Conservation (phyloP, 2,113 vertebrate species). For the Ciconia boyciana region DNA sequence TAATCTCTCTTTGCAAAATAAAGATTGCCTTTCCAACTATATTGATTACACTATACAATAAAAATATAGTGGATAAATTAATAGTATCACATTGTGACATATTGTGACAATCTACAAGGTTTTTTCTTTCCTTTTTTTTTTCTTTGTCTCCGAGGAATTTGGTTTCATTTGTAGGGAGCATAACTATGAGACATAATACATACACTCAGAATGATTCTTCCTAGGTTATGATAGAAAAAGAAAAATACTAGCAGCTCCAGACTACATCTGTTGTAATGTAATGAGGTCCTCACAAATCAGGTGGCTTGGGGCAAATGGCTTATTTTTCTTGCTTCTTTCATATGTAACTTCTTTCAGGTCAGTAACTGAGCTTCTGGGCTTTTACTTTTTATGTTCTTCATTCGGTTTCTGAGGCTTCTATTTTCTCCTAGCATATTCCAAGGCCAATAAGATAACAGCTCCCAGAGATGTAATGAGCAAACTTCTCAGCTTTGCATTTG, state of each 20-base stretch:
- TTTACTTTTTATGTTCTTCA: constrained; percentile 20
- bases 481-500: constrained; percentile 19
- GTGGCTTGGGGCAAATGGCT: neutral
- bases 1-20: neutral
- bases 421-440: constrained; percentile 15
- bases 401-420: constrained; percentile 10
- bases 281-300: neutral
- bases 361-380: constrained; percentile 27
- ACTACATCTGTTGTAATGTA: neutral
- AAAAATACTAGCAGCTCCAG: neutral
- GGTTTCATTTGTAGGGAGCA: neutral
- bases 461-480: constrained; percentile 21
- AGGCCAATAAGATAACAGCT: constrained; percentile 15
- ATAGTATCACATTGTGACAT: neutral
- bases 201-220: neutral
- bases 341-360: constrained; percentile 24
- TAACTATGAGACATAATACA: neutral
- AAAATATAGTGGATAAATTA: neutral
- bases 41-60: neutral
- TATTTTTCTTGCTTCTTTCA: constrained; percentile 39
- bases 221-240: neutral
- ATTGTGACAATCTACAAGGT: neutral
- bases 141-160: accelerated
- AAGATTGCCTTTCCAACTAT: neutral
- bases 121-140: neutral